Percentiles rank a stretch among this genome's conserved stretches.
Evolutionary conservation across 2,888 invertebrate species (phyloP).

Genomic region (Eupithecia tripunctaria): DNA sequence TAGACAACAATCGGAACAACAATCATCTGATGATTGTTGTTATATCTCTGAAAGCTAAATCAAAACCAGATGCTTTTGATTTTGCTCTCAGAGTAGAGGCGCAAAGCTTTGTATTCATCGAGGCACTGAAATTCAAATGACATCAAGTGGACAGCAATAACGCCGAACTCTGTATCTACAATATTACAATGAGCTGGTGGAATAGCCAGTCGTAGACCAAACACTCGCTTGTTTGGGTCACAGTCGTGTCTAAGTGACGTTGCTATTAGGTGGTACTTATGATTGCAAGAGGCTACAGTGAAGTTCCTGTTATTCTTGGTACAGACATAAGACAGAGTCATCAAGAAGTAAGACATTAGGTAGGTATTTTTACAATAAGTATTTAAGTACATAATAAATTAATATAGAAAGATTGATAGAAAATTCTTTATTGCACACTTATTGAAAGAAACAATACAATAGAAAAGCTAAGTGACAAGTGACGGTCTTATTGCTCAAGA

Average conservation of each 20-base stretch:
- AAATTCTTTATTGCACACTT: too few relatives aligned
- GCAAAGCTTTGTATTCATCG: background rate
- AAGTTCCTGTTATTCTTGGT: background rate
- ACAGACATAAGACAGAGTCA: too few relatives aligned
- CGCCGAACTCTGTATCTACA: constrained; percentile 12
- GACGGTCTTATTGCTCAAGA: too few relatives aligned
- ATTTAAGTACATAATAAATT: background rate
- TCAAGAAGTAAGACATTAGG: too few relatives aligned
- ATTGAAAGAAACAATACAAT: too few relatives aligned
- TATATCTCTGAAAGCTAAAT: too few relatives aligned
- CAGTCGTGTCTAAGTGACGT: background rate
- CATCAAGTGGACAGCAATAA: constrained; percentile 10
- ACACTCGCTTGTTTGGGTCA: background rate
- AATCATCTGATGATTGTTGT: too few relatives aligned
- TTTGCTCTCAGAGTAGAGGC: background rate
- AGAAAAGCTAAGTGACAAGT: too few relatives aligned
- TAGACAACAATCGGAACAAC: background rate
- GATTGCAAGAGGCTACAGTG: background rate
- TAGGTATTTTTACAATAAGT: background rate
- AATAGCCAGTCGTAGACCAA: background rate
- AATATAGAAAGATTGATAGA: too few relatives aligned
- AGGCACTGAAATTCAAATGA: constrained; percentile 25
- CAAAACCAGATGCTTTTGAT: too few relatives aligned
- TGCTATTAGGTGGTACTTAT: background rate
- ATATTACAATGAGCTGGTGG: constrained; percentile 9